Percentiles rank a stretch among this genome's conserved stretches.
Conservation (phyloP, 2,888 invertebrate species). For the Celastrina argiolus region DNA sequence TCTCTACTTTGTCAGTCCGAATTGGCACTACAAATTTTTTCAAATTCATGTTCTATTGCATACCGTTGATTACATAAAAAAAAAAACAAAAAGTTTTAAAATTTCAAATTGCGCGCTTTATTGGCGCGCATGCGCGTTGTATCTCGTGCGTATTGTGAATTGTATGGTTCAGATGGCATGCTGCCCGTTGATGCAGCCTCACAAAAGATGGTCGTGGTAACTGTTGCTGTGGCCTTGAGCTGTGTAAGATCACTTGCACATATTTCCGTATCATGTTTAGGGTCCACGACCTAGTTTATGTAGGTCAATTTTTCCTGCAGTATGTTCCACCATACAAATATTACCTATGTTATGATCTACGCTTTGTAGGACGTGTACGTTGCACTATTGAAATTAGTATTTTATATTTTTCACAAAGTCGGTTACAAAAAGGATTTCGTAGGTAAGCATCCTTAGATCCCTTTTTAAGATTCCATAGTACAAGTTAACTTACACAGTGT, state of each 20-base stretch:
- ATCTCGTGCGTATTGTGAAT: conserved; percentile 48
- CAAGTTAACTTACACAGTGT: too few relatives aligned
- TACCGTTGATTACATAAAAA: not conserved
- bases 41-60: not conserved
- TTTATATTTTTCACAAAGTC: too few relatives aligned
- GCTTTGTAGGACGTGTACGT: too few relatives aligned
- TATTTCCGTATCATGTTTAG: not conserved
- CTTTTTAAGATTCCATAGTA: too few relatives aligned
- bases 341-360: too few relatives aligned
- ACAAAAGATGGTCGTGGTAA: conserved; percentile 33
- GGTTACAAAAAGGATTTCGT: too few relatives aligned
- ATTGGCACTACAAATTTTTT: not conserved
- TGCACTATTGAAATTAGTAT: too few relatives aligned
- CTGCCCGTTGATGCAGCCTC: conserved; percentile 48
- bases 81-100: conserved; percentile 14
- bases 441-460: too few relatives aligned
- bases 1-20: not conserved
- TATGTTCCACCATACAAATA: too few relatives aligned
- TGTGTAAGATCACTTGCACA: conserved; percentile 1
- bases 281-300: too few relatives aligned
- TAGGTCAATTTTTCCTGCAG: too few relatives aligned
- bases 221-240: conserved; percentile 17
- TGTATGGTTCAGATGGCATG: conserved; percentile 45
- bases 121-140: conserved; percentile 61
- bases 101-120: conserved; percentile 36